A percentile compares a stretch with the other conserved stretches of the same genome.
Conservation (phyloP, 92 coral and sea anemone genomes). For the Heteractis magnifica region DNA sequence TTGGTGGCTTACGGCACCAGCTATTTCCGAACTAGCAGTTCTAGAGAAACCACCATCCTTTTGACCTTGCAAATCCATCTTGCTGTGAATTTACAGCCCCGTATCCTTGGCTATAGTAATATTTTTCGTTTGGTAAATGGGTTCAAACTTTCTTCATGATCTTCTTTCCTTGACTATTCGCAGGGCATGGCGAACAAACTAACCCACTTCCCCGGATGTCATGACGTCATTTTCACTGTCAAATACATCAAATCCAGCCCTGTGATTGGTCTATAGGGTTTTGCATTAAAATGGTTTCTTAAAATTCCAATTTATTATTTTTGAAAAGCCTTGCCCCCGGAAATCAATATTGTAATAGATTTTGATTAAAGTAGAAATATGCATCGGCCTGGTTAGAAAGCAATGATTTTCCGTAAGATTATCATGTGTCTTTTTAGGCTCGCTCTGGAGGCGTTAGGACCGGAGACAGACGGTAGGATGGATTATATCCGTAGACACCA, state of each 20-base stretch:
- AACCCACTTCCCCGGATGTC: constrained; percentile 38
- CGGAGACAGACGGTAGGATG: neutral
- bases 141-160: constrained; percentile 20
- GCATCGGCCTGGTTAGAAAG: neutral
- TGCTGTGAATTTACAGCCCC: constrained; percentile 7
- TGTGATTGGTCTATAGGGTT: constrained; percentile 10
- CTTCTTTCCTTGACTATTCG: constrained; percentile 16
- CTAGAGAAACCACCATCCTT: neutral
- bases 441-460: neutral
- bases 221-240: constrained; percentile 35
- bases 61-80: constrained; percentile 24
- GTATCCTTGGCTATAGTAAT: neutral
- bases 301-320: neutral
- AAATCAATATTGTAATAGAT: neutral
- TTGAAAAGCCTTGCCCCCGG: constrained; percentile 8
- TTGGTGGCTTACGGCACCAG: constrained; percentile 59
- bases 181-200: constrained; percentile 50
- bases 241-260: neutral
- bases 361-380: neutral
- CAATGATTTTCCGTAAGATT: neutral
- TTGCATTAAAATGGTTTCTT: constrained; percentile 11
- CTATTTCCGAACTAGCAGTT: constrained; percentile 21
- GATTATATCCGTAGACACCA: too few relatives aligned
- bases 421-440: neutral
- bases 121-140: neutral